Conservation (phyloP, 1,140 invertebrate species). For the Asobara japonica region DNA sequence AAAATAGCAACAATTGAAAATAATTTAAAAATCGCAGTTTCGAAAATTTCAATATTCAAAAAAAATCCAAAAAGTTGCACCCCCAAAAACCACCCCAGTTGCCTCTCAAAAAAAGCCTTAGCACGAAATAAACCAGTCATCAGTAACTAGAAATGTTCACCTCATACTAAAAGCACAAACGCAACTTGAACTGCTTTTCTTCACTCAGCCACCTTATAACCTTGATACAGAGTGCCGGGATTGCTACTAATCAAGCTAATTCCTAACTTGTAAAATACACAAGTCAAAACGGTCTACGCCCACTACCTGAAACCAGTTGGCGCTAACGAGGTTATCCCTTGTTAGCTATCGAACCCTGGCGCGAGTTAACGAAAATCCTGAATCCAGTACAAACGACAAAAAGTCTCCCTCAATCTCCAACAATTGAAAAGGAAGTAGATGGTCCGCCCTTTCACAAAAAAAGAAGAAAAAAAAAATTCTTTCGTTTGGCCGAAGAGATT, state of each 20-base stretch:
- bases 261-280: slow-evolving; percentile 69
- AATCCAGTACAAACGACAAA: slow-evolving; percentile 11
- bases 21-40: no score
- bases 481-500: not conserved
- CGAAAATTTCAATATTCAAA: no score
- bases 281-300: slow-evolving; percentile 48
- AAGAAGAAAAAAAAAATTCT: not conserved
- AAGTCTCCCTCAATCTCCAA: not conserved
- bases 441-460: not conserved
- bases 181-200: not conserved
- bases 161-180: not conserved
- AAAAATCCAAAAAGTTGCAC: no score
- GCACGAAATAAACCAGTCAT: no score
- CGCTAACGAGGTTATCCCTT: slow-evolving; percentile 66
- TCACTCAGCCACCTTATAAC: not conserved
- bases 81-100: no score
- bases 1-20: no score
- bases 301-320: slow-evolving; percentile 33
- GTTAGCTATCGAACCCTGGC: slow-evolving; percentile 64
- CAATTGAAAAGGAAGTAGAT: not conserved
- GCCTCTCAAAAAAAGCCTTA: no score
- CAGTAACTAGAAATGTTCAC: no score
- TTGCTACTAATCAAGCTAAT: slow-evolving; percentile 65
- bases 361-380: slow-evolving; percentile 23
- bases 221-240: not conserved